These are phyloP conservation scores for Reticulitermes speratus DNA, from an alignment of 1,140 invertebrate species.

Conservation along the genomic window DNA sequence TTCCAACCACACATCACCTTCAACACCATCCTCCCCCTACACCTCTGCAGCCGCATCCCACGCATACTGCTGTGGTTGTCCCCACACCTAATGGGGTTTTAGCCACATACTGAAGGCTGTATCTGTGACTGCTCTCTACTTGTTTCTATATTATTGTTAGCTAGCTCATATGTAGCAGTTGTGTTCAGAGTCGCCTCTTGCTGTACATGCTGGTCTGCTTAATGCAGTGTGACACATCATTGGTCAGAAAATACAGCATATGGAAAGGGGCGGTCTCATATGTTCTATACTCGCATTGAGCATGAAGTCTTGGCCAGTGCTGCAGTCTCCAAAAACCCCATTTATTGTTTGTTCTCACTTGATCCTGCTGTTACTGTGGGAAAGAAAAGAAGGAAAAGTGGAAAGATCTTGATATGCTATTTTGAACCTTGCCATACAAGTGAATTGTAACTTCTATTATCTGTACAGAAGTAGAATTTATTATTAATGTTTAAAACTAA, in stretches of 20 bases:
- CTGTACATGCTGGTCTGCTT: neutral
- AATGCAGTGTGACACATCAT: neutral
- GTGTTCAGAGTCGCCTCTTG: neutral
- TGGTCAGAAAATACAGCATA: neutral
- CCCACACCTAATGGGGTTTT: slow-evolving; percentile 31
- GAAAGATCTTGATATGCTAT: neutral
- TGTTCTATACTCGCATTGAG: neutral
- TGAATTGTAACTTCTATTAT: slow-evolving; percentile 2
- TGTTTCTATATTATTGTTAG: neutral
- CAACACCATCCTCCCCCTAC: slow-evolving; percentile 27
- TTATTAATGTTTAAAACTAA: slow-evolving; percentile 7
- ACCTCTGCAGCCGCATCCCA: slow-evolving; percentile 25
- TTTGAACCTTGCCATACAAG: slow-evolving; percentile 19
- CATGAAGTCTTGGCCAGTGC: neutral
- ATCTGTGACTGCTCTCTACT: neutral
- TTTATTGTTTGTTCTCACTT: neutral
- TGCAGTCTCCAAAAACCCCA: neutral
- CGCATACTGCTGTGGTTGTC: slow-evolving; percentile 29
- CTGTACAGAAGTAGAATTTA: slow-evolving; percentile 1
- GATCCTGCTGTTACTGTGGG: neutral
- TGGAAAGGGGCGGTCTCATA: neutral
- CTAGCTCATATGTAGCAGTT: neutral
- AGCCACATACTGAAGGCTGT: neutral
- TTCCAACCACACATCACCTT: slow-evolving; percentile 23
- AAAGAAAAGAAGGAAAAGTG: neutral